Evolutionary conservation across 1,140 invertebrate species (phyloP), one percentile per base, ranked within the genome.

Genomic region (Drosophila truncata): DNA sequence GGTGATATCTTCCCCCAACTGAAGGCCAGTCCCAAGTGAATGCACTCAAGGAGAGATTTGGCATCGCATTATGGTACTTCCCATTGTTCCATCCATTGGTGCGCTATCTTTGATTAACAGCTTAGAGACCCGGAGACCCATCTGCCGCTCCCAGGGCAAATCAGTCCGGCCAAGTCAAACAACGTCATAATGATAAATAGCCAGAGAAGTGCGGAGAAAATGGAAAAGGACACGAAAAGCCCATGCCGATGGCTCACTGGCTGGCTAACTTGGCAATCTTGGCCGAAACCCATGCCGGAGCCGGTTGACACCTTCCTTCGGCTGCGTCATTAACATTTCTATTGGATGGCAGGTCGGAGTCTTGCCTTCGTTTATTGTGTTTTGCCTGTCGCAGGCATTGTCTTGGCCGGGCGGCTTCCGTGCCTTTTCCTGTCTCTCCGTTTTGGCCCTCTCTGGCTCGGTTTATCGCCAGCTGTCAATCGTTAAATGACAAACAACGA

Each of bases 401-500:
- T 80, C 72, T 80, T 81, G 63, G 46, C 72, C 33, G 25, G 29
- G 44, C 50, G 29, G 44, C 50, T 62, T 33, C 50, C 49, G 25
- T 54, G 62, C 18, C 42, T 11, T 44, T 44, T 44, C 42, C 42
- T 44, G 42, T 44, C 42, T 10, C 37, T 49, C 7, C 64, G 57
- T 72, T 69, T 77, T 63, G 20, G 61, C 47, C 62, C 44, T 46
- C 37, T 63, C 42, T n/a, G n/a, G 29, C 55, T 66, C 46, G 44
- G 47, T 75, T 88, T 88, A 88, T 90, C 85, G 66, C 50, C 63
- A 72, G 73, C 81, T 88, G 85, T 88, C 85, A 88, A 88, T 88
- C 85, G 85, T 76, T 90, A 90, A 88, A 88, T 90, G 84, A 90
- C 85, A 88, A 90, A 90, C 84, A 90, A 90, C 83, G 85, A 84